Percentiles rank a stretch among this genome's conserved stretches.
These are phyloP conservation scores for Nematopogon swammerdamellus DNA, from an alignment of 2,888 invertebrate genomes.

Conservation along the genomic window DNA sequence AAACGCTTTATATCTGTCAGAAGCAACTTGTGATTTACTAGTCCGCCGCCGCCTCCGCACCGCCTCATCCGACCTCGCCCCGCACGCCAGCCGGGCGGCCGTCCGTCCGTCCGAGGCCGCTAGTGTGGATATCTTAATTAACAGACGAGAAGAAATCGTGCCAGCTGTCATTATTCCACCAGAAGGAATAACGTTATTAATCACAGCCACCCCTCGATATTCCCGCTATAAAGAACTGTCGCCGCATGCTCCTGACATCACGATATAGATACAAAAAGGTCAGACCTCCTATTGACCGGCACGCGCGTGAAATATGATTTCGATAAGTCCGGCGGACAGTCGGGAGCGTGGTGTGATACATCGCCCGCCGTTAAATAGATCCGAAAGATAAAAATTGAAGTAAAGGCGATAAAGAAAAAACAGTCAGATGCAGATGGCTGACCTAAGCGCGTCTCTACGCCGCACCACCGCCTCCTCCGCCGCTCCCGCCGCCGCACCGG, in stretches of 20 bases:
- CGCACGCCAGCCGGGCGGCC: not conserved
- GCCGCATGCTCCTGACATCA: constrained; percentile 50
- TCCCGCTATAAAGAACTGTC: constrained; percentile 17
- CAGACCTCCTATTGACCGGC: constrained; percentile 10
- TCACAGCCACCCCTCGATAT: constrained; percentile 17
- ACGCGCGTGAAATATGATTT: constrained; percentile 54
- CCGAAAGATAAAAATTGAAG: not conserved
- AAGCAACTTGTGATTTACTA: not conserved
- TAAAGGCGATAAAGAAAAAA: not conserved
- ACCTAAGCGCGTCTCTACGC: not conserved
- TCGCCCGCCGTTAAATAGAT: not conserved
- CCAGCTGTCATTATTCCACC: constrained; percentile 16
- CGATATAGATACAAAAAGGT: constrained; percentile 31
- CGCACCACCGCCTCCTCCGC: too few species aligned
- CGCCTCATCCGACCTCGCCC: too few species aligned
- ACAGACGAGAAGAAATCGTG: not conserved
- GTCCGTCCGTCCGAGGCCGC: too few species aligned
- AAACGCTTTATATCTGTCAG: not conserved
- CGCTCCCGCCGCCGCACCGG: too few species aligned
- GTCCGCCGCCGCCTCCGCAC: too few species aligned
- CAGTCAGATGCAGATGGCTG: not conserved
- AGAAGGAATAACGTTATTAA: constrained; percentile 47
- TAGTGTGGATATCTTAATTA: not conserved
- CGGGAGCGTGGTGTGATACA: not conserved
- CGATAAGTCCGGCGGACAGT: constrained; percentile 32